Percentiles rank a stretch among this genome's conserved stretches.
phyloP scores from a whole-genome alignment of 1,140 invertebrate species.

The Melanaphis sacchari region DNA sequence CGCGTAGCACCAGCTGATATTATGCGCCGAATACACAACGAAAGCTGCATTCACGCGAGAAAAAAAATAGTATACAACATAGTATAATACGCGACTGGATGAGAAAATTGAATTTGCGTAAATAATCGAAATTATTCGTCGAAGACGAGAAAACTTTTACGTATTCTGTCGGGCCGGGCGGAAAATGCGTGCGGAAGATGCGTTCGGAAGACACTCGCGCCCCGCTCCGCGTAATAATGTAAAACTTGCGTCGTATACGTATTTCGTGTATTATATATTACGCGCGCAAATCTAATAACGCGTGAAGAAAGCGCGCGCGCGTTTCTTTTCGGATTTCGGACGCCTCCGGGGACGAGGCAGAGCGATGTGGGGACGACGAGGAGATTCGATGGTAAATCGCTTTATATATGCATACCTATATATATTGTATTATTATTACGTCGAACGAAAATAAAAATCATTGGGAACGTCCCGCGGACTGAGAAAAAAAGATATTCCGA shows the following conservation, averaged over 20 bases:
- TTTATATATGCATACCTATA: not conserved
- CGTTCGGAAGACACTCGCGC: not conserved
- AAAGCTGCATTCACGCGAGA: not conserved
- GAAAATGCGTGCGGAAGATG: no score
- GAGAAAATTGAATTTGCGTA: slow-evolving; percentile 37
- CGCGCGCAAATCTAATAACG: slow-evolving; percentile 49
- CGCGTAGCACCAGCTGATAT: not conserved
- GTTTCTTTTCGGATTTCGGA: slow-evolving; percentile 21
- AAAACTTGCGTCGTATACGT: not conserved
- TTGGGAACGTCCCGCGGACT: not conserved
- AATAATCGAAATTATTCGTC: slow-evolving; percentile 38
- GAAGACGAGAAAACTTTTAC: not conserved
- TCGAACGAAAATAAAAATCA: slow-evolving; percentile 48
- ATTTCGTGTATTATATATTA: not conserved
- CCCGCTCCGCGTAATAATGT: not conserved
- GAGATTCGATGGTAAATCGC: not conserved
- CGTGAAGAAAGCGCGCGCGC: slow-evolving; percentile 37
- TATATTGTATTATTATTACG: not conserved
- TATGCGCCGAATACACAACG: not conserved
- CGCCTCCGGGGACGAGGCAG: not conserved
- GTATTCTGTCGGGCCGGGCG: not conserved
- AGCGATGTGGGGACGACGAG: not conserved
- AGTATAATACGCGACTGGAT: not conserved
- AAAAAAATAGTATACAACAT: not conserved
- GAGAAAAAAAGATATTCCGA: not conserved